A percentile compares a stretch with the other conserved stretches of the same genome.
These are phyloP conservation scores for Mesochorus sp. DNA, from an alignment of 2,888 invertebrate genomes.

Conservation along the genomic window DNA sequence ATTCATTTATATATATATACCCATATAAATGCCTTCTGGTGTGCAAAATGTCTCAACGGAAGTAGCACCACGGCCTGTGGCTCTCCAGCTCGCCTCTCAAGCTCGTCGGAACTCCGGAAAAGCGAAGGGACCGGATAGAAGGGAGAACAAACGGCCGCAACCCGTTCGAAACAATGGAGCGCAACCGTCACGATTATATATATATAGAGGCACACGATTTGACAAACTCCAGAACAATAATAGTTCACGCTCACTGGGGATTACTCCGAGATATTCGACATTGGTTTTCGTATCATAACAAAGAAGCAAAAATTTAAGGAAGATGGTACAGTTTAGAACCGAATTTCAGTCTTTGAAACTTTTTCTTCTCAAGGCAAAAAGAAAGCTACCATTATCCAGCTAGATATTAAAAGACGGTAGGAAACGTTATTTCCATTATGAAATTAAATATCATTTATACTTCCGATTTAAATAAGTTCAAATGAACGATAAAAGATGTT, in stretches of 20 bases:
- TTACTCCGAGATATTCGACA: background rate
- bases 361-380: background rate
- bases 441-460: too few relatives aligned
- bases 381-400: too few relatives aligned
- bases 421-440: too few relatives aligned
- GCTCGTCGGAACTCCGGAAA: constrained; percentile 49
- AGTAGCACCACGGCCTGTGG: constrained; percentile 44
- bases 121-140: constrained; percentile 44
- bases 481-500: background rate
- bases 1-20: constrained; percentile 12
- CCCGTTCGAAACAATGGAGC: constrained; percentile 46
- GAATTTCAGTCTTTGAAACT: background rate
- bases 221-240: constrained; percentile 33
- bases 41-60: constrained; percentile 51
- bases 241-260: background rate
- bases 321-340: background rate
- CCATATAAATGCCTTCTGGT: constrained; percentile 28
- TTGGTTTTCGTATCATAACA: background rate
- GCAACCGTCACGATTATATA: constrained; percentile 1
- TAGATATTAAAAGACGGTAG: too few relatives aligned
- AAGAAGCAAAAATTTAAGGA: background rate
- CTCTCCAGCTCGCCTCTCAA: background rate
- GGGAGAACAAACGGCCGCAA: constrained; percentile 42
- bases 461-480: background rate
- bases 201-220: background rate